Percentiles rank a stretch among this genome's conserved stretches.
Evolutionary conservation across 2,888 invertebrate species (phyloP).

Genomic region (Eupithecia pulchellata): DNA sequence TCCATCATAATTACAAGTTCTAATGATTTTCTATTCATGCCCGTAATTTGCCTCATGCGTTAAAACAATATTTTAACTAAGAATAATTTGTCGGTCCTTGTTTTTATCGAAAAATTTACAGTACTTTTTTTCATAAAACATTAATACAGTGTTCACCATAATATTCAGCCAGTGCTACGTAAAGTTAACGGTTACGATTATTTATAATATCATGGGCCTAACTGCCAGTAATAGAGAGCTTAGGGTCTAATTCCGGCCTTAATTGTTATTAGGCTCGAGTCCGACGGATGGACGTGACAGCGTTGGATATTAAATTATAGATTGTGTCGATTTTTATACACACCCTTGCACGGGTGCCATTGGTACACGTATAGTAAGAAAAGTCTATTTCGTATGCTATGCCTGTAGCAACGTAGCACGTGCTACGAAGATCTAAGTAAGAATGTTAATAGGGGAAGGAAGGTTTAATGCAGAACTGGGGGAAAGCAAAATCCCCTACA

Average conservation of each 20-base stretch:
- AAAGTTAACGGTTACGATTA: constrained; percentile 29
- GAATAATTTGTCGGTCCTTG: neutral
- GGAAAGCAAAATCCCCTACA: too few species aligned
- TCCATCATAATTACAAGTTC: too few species aligned
- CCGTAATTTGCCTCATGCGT: constrained; percentile 3
- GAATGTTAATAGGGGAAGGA: neutral
- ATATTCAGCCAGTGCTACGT: constrained; percentile 1
- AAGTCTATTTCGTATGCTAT: neutral
- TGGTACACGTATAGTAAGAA: neutral
- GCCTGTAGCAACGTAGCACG: neutral
- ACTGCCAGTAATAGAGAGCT: constrained; percentile 14
- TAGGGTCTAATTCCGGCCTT: constrained; percentile 23
- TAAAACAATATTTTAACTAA: neutral
- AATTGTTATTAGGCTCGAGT: constrained; percentile 34
- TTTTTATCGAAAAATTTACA: neutral
- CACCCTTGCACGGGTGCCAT: neutral
- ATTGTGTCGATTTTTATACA: neutral
- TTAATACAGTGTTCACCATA: neutral
- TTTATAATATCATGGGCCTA: constrained; percentile 29
- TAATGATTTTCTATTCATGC: too few species aligned
- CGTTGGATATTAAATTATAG: neutral
- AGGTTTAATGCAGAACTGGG: too few species aligned
- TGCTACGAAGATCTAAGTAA: neutral
- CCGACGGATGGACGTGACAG: constrained; percentile 11
- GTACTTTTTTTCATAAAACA: neutral